These are phyloP conservation scores for Rhorus exstirpatorius DNA, from an alignment of 2,888 invertebrate species.

Conservation along the genomic window DNA sequence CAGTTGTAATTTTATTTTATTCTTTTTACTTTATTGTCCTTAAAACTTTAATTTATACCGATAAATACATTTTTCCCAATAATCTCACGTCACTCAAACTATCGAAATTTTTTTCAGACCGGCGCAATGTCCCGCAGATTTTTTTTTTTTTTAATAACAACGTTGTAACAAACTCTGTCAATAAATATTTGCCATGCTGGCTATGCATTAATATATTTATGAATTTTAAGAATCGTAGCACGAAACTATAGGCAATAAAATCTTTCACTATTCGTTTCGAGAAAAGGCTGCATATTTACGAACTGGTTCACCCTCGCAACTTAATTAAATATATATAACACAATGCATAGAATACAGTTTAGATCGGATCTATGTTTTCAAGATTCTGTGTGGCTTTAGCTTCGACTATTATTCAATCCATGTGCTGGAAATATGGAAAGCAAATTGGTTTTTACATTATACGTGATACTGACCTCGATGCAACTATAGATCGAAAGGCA, in stretches of 20 bases:
- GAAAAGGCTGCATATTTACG: slow-evolving; percentile 1
- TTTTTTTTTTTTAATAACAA: slow-evolving; percentile 2
- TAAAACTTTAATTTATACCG: too few relatives aligned
- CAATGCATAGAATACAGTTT: background rate
- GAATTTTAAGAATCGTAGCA: slow-evolving; percentile 4
- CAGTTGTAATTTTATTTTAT: too few relatives aligned
- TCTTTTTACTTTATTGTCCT: too few relatives aligned
- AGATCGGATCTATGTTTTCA: background rate
- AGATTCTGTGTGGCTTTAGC: background rate
- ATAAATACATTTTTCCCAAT: background rate
- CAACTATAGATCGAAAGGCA: slow-evolving; percentile 2
- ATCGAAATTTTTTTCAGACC: slow-evolving; percentile 35
- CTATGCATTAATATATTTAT: too few relatives aligned
- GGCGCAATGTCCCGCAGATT: background rate
- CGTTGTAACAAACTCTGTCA: background rate
- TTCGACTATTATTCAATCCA: background rate
- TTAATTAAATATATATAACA: background rate
- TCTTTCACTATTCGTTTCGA: slow-evolving; percentile 1
- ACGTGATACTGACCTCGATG: background rate
- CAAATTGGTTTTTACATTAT: slow-evolving; percentile 1
- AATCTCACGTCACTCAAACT: background rate
- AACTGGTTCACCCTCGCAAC: slow-evolving; percentile 41
- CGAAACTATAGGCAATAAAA: background rate
- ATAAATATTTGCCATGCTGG: background rate
- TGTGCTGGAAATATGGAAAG: background rate